Base-by-base conservation (phyloP, 1,140 invertebrate species). In the Monomorium pharaonis region DNA sequence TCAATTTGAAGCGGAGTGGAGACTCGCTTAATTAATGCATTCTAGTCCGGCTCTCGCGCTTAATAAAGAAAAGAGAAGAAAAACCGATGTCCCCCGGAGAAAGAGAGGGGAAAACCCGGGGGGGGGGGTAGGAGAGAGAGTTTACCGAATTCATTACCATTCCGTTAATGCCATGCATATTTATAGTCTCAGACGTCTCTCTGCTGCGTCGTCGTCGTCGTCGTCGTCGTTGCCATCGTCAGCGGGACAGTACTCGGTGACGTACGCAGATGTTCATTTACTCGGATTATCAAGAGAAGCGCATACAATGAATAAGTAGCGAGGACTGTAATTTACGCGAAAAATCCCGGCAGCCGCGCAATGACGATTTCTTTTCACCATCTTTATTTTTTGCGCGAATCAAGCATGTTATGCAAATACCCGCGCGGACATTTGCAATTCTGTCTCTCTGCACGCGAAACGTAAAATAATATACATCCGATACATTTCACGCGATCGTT, bases 111-210 rank as follows among this genome's bases (percentile, higher is more conserved):
- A 47, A 16, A 47, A 16, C 65, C 9, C 54, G 27, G 44, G 67
- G 86, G 80, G 81, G 84, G 27, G n/a, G 65, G 3, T 37, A 21
- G 72, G 51, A 54, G 63, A 76, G 86, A 89, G 90, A 89, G 89
- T 90, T 92, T 91, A 91, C 90, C 88, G 91, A 91, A 91, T 92
- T 90, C 87, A 91, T 89, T 88, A 86, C 80, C 51, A 81, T 87
- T 90, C 89, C 85, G 91, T 92, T 86, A 90, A 91, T 92, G 89
- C 88, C 87, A 92, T 92, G 90, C 91, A 92, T 92, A 92, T 92
- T 91, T 90, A 92, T 90, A 91, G 91, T 88, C 89, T 88, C 42
- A 65, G 89, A 90, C 90, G 86, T 91, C 86, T 90, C 86, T 76
- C 37, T 37, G 37, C 37, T 37, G 51, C n/a, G 62, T 21, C 49